phyloP scores from a whole-genome alignment of 2,113 vertebrate genomes.

The Piprites chloris region DNA sequence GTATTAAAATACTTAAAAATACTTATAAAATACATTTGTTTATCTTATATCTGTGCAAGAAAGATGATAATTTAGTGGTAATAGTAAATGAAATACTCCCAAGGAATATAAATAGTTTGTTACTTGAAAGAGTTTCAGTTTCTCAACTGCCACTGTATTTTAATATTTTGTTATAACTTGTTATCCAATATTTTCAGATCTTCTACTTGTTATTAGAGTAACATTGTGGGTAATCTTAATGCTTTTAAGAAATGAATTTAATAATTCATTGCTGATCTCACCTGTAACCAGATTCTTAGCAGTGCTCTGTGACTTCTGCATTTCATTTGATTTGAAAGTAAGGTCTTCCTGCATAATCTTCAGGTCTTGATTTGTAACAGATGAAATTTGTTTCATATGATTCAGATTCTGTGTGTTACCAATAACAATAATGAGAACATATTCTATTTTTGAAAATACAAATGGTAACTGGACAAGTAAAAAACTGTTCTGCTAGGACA shows the following conservation, averaged over 20 bases:
- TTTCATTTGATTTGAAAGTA: conserved; percentile 91
- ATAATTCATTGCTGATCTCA: conserved; percentile 48
- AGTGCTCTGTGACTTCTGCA: conserved; percentile 93
- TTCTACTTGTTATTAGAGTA: background rate
- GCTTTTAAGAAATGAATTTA: background rate
- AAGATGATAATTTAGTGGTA: background rate
- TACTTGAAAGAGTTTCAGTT: background rate
- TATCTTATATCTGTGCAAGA: background rate
- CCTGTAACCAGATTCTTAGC: conserved; percentile 87
- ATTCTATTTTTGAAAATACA: background rate
- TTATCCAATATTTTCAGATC: background rate
- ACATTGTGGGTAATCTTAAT: background rate
- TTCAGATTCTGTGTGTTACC: conserved; percentile 82
- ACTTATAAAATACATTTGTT: background rate
- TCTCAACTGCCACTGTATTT: background rate
- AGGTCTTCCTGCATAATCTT: conserved; percentile 95
- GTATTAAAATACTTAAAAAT: background rate
- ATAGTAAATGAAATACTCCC: background rate
- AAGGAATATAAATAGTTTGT: background rate
- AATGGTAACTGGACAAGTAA: background rate
- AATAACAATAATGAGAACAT: background rate
- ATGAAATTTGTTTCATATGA: conserved; percentile 85
- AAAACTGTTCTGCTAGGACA: background rate
- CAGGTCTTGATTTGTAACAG: conserved; percentile 88
- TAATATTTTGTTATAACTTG: background rate